Percentiles rank a stretch among this genome's conserved stretches.
Evolutionary conservation across 92 coral and sea anemone genomes (phyloP).

Genomic region (Nematostella vectensis): DNA sequence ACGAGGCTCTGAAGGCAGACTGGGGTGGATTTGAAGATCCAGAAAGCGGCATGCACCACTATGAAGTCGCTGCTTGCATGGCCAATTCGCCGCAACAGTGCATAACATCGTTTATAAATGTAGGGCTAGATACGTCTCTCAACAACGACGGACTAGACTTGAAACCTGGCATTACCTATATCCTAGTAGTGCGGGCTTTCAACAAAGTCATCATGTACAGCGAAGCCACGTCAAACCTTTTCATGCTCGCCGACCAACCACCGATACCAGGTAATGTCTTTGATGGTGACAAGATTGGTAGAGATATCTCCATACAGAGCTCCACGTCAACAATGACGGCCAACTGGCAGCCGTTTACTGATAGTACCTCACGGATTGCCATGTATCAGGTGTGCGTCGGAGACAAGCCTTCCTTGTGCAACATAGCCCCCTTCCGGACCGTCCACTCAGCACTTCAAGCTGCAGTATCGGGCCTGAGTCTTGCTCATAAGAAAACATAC

Average conservation of each 20-base stretch:
- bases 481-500: constrained; percentile 58
- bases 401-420: constrained; percentile 51
- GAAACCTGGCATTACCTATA: constrained; percentile 69
- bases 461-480: constrained; percentile 41
- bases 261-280: constrained; percentile 65
- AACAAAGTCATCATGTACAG: constrained; percentile 62
- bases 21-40: constrained; percentile 79
- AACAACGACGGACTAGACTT: constrained; percentile 43
- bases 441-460: constrained; percentile 37
- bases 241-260: constrained; percentile 39
- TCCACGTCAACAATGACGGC: constrained; percentile 60
- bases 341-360: constrained; percentile 82
- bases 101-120: constrained; percentile 46
- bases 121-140: constrained; percentile 37
- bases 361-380: constrained; percentile 51
- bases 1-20: constrained; percentile 40
- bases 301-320: constrained; percentile 58
- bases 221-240: constrained; percentile 61
- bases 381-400: constrained; percentile 83
- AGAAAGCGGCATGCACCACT: constrained; percentile 68
- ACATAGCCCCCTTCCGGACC: constrained; percentile 40
- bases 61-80: constrained; percentile 72
- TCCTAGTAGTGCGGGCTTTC: constrained; percentile 59
- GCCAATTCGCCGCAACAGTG: constrained; percentile 40
- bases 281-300: constrained; percentile 43